Percentiles rank a stretch among this genome's conserved stretches.
These are phyloP conservation scores for Fissipunctia ypsillon DNA, from an alignment of 2,888 invertebrate species.

Conservation along the genomic window DNA sequence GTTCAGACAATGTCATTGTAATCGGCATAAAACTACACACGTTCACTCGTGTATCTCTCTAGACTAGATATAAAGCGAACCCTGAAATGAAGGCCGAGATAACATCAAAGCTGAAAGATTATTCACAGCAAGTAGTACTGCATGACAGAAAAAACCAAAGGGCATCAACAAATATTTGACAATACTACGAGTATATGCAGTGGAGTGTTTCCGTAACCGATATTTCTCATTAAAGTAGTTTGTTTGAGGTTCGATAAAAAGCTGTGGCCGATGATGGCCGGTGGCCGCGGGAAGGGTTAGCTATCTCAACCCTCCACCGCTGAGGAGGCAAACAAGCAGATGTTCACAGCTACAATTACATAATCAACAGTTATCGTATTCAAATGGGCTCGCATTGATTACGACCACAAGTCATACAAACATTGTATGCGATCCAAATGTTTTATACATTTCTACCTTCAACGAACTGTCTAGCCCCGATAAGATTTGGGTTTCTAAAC, in stretches of 20 bases:
- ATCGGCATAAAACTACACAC: conserved; percentile 39
- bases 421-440: conserved; percentile 56
- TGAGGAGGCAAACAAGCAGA: conserved; percentile 86
- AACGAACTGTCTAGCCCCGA: conserved; percentile 35
- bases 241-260: conserved; percentile 88
- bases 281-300: conserved; percentile 83
- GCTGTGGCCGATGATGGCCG: conserved; percentile 82
- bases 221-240: conserved; percentile 88
- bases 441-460: conserved; percentile 47
- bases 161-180: conserved; percentile 83
- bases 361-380: conserved; percentile 88
- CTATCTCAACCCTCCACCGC: conserved; percentile 76
- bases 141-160: conserved; percentile 69
- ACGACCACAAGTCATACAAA: conserved; percentile 57
- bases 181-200: conserved; percentile 79
- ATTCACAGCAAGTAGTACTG: conserved; percentile 56
- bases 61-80: conserved; percentile 55
- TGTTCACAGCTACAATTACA: conserved; percentile 87
- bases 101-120: conserved; percentile 65
- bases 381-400: conserved; percentile 82
- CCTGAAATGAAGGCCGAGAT: conserved; percentile 65
- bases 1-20: conserved; percentile 24
- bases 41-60: conserved; percentile 43
- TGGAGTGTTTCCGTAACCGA: conserved; percentile 89
- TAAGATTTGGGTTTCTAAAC: conserved; percentile 45